phyloP scores from a whole-genome alignment of 2,113 vertebrate species.

The Thermophis baileyi region DNA sequence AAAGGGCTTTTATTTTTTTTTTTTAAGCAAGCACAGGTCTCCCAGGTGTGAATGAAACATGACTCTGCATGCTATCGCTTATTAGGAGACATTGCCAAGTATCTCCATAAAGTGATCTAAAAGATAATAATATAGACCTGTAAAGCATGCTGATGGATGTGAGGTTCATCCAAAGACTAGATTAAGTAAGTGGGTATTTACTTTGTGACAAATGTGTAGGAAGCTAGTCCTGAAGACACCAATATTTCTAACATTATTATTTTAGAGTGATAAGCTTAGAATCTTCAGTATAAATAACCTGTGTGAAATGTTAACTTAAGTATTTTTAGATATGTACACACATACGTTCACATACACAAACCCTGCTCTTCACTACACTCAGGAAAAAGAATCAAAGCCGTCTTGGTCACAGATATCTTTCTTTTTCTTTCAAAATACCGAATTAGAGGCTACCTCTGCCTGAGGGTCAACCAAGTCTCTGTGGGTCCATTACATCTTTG shows the following conservation, averaged over 20 bases:
- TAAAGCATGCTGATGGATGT: slow-evolving; percentile 21
- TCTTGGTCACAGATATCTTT: neutral
- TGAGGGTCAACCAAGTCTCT: neutral
- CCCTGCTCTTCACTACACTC: neutral
- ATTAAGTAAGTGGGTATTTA: slow-evolving; percentile 13
- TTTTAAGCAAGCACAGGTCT: neutral
- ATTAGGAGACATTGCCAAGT: slow-evolving; percentile 30
- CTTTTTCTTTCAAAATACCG: neutral
- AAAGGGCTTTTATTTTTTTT: neutral
- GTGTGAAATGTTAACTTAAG: slow-evolving; percentile 4
- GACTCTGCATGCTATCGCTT: slow-evolving; percentile 23
- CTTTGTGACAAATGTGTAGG: neutral
- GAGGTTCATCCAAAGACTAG: slow-evolving; percentile 3
- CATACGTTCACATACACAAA: neutral
- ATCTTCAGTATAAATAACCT: neutral
- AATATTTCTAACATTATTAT: neutral
- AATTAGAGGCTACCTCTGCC: neutral
- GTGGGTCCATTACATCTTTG: no score
- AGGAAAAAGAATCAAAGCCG: neutral
- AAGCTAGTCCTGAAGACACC: neutral
- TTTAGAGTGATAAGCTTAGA: neutral
- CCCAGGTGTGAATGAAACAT: slow-evolving; percentile 29
- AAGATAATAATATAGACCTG: neutral
- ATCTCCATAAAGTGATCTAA: slow-evolving; percentile 11
- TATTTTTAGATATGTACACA: neutral